A percentile compares a stretch with the other conserved stretches of the same genome.
phyloP scores from a whole-genome alignment of 2,113 vertebrate genomes.

The Phocoena sinus region DNA sequence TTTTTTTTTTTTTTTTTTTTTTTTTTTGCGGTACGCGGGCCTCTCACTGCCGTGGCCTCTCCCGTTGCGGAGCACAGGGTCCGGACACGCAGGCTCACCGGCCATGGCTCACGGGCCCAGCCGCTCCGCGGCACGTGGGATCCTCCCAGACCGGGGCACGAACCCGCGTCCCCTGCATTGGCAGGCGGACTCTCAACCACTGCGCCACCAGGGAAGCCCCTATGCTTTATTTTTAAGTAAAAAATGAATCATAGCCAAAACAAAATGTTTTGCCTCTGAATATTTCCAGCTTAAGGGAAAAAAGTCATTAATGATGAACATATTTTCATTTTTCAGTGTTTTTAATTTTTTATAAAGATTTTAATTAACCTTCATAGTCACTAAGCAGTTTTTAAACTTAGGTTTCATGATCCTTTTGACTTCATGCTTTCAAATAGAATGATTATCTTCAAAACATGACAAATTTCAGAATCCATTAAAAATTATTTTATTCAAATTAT shows the following conservation, averaged over 20 bases:
- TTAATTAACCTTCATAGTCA: conserved; percentile 72
- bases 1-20: no score
- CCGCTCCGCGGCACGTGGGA: no score
- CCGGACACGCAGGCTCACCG: no score
- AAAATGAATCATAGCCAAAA: conserved; percentile 23
- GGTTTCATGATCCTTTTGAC: conserved; percentile 40
- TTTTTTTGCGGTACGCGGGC: no score
- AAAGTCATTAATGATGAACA: not conserved
- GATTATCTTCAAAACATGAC: conserved; percentile 53
- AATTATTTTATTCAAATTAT: conserved; percentile 71
- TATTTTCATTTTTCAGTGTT: conserved; percentile 68
- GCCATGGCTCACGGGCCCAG: no score
- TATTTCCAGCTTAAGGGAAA: conserved; percentile 28
- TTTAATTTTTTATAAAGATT: conserved; percentile 77
- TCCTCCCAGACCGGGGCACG: no score
- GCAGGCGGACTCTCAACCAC: no score
- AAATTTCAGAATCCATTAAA: conserved; percentile 59
- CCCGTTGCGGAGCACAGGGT: no score
- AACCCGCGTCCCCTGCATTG: no score
- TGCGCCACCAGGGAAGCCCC: no score
- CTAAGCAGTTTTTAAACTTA: conserved; percentile 54
- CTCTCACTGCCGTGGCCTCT: no score
- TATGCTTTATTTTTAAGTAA: conserved; percentile 59
- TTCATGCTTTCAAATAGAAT: conserved; percentile 37
- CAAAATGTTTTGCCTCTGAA: conserved; percentile 43